Evolutionary conservation across 2,888 invertebrate genomes (phyloP).

Genomic region (Seira sanloemensis): DNA sequence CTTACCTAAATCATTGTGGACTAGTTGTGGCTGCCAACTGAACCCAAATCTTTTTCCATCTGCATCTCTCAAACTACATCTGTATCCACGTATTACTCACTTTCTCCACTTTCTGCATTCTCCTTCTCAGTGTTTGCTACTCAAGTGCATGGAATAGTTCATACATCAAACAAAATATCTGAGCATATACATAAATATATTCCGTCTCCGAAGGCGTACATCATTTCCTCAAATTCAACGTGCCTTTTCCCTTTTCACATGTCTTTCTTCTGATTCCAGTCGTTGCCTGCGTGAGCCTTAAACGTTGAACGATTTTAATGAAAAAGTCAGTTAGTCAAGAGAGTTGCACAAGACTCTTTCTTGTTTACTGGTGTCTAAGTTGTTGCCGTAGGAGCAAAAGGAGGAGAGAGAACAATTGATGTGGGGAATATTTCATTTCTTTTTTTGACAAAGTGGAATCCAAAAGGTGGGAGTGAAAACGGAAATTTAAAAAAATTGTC

Average conservation of each 20-base stretch:
- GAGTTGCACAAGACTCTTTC: no score
- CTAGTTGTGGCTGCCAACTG: slow-evolving; percentile 66
- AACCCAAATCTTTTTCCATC: slow-evolving; percentile 33
- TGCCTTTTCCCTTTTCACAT: not conserved
- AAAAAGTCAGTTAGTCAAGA: not conserved
- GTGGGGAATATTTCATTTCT: no score
- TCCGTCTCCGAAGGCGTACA: not conserved
- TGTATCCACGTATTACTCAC: no score
- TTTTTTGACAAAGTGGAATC: no score
- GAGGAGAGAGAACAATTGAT: no score
- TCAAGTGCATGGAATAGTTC: not conserved
- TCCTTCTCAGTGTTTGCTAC: not conserved
- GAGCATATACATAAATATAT: no score
- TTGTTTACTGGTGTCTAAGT: no score
- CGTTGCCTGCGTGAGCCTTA: not conserved
- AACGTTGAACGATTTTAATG: not conserved
- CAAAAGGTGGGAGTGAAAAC: no score
- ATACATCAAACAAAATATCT: no score
- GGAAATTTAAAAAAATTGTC: no score
- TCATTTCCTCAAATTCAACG: not conserved
- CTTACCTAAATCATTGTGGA: slow-evolving; percentile 71
- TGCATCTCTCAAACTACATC: no score
- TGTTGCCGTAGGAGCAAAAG: no score
- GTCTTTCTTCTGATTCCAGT: not conserved
- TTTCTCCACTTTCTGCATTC: not conserved